Evolutionary conservation across 2,888 invertebrate species (phyloP).

Genomic region (Drosophila acutilabella): DNA sequence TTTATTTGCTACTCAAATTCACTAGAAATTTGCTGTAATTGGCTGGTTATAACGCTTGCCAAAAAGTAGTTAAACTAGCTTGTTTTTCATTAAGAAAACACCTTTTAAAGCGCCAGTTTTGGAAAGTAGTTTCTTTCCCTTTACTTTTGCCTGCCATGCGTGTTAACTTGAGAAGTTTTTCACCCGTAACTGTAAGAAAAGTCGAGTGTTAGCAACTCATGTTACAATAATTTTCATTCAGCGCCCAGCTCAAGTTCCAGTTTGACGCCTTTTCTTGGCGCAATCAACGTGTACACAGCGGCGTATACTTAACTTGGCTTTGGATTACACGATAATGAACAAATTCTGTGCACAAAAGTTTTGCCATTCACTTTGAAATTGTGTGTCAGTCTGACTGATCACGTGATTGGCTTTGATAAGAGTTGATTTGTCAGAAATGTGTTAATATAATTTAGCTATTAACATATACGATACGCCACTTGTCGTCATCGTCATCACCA

Average conservation of each 20-base stretch:
- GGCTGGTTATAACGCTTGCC: no score
- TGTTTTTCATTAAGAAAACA: neutral
- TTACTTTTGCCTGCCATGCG: neutral
- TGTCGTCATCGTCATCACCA: slow-evolving; percentile 20
- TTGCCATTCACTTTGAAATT: slow-evolving; percentile 41
- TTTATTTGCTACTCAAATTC: neutral
- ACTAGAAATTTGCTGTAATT: neutral
- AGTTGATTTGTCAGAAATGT: slow-evolving; percentile 10
- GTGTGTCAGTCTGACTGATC: slow-evolving; percentile 9
- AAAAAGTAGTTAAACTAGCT: no score
- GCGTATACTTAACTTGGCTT: slow-evolving; percentile 39
- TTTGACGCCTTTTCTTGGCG: slow-evolving; percentile 25
- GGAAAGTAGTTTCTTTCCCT: slow-evolving; percentile 2
- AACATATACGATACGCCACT: slow-evolving; percentile 54
- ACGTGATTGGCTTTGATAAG: slow-evolving; percentile 40
- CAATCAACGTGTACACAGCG: slow-evolving; percentile 21
- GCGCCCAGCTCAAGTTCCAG: slow-evolving; percentile 16
- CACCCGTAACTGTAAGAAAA: slow-evolving; percentile 17
- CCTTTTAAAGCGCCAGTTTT: neutral
- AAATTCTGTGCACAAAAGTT: slow-evolving; percentile 33
- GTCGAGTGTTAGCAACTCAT: neutral
- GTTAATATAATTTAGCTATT: slow-evolving; percentile 64
- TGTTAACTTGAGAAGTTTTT: neutral
- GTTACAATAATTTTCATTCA: slow-evolving; percentile 17
- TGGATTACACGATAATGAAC: slow-evolving; percentile 23